Percentiles rank a stretch among this genome's conserved stretches.
phyloP scores from a whole-genome alignment of 1,140 invertebrate species.

The Calephelis virginiensis region DNA sequence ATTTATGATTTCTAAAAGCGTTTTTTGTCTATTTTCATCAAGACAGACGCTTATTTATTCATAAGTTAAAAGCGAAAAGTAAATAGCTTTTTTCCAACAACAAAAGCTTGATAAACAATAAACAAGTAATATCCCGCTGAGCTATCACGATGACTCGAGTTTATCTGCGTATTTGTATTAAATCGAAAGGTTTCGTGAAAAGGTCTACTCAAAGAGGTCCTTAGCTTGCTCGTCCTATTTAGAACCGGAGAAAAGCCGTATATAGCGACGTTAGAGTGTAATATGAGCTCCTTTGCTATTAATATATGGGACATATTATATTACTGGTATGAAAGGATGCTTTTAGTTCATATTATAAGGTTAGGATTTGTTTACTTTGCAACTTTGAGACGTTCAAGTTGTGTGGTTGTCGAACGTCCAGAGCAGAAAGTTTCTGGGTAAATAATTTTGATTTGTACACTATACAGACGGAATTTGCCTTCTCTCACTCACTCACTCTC shows the following conservation, averaged over 20 bases:
- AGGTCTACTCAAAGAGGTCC: conserved; percentile 3
- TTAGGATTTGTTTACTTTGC: not conserved
- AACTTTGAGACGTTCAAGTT: not conserved
- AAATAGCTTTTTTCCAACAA: too few relatives aligned
- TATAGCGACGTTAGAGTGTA: not conserved
- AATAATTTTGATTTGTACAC: too few relatives aligned
- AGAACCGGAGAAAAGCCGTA: not conserved
- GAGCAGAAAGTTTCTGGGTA: too few relatives aligned
- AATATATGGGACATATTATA: conserved; percentile 3
- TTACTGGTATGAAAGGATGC: not conserved
- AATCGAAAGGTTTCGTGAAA: conserved; percentile 5
- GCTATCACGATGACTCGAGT: not conserved
- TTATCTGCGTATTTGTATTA: not conserved
- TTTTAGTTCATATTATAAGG: not conserved
- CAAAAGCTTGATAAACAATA: too few relatives aligned
- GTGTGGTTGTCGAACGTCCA: too few relatives aligned
- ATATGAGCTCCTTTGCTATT: not conserved
- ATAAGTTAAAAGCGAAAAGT: too few relatives aligned
- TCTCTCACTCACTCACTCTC: too few relatives aligned
- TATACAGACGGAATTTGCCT: too few relatives aligned
- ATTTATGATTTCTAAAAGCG: too few relatives aligned
- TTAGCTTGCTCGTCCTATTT: conserved; percentile 3
- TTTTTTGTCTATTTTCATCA: too few relatives aligned
- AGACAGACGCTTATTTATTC: too few relatives aligned
- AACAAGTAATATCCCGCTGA: not conserved